Evolutionary conservation across 2,113 vertebrate species (phyloP).

Genomic region (Perognathus longimembris): DNA sequence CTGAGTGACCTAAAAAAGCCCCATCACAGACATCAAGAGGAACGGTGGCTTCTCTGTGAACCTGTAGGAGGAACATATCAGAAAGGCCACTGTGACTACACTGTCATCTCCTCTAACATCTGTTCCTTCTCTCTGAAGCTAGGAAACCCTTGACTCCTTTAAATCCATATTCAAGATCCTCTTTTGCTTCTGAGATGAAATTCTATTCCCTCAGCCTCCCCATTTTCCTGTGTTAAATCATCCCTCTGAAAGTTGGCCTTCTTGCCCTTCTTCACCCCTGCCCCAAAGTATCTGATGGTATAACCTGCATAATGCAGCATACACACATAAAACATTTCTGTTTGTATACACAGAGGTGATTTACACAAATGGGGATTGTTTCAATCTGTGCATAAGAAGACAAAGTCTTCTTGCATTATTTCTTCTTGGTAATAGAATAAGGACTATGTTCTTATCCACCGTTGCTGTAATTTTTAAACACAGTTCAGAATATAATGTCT

Average conservation of each 20-base stretch:
- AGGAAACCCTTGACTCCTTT: constrained; percentile 51
- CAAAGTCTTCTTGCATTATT: not conserved
- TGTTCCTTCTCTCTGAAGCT: constrained; percentile 64
- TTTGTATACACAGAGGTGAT: constrained; percentile 71
- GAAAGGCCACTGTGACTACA: not conserved
- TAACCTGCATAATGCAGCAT: constrained; percentile 70
- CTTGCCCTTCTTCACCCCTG: constrained; percentile 80
- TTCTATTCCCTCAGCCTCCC: constrained; percentile 67
- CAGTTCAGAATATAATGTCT: not conserved
- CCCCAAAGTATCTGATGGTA: constrained; percentile 64
- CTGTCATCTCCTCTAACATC: constrained; percentile 62
- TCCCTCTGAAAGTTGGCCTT: constrained; percentile 76
- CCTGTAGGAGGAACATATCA: not conserved
- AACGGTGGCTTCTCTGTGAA: constrained; percentile 19
- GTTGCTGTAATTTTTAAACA: not conserved
- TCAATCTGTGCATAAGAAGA: constrained; percentile 52
- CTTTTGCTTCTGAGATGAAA: constrained; percentile 73
- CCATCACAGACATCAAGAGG: not conserved
- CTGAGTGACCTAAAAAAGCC: not conserved
- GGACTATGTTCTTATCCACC: not conserved
- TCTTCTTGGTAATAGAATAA: constrained; percentile 41
- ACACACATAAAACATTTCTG: constrained; percentile 80
- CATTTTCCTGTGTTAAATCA: constrained; percentile 84
- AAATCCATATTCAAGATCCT: constrained; percentile 74
- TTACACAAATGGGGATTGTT: constrained; percentile 75